Evolutionary conservation across 2,113 vertebrate species (phyloP).

Genomic region (Herpetotheres cachinnans): DNA sequence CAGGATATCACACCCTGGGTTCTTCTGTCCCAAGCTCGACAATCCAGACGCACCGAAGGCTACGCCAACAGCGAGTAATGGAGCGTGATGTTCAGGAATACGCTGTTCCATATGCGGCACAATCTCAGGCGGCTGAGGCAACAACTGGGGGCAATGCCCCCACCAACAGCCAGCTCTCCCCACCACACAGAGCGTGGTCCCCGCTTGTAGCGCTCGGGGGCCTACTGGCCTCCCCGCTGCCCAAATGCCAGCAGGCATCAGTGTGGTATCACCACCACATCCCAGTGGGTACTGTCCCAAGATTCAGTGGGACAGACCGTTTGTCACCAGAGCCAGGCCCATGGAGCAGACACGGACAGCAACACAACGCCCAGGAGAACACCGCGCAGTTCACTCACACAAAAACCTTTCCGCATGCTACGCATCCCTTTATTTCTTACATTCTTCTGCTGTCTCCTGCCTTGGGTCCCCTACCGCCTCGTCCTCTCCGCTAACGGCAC

Average conservation of each 20-base stretch:
- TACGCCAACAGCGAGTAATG: background rate
- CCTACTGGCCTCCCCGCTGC: background rate
- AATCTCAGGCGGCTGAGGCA: background rate
- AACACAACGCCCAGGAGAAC: background rate
- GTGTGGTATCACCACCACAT: background rate
- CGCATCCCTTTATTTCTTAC: background rate
- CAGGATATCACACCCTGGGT: background rate
- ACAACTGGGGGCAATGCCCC: rapidly evolving
- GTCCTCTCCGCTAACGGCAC: background rate
- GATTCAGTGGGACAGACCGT: rapidly evolving
- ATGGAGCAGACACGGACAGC: rapidly evolving
- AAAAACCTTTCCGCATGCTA: background rate
- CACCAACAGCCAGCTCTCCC: rapidly evolving
- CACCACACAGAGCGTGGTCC: rapidly evolving
- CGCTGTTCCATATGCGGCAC: rapidly evolving
- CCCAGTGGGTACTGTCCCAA: rapidly evolving
- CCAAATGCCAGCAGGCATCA: background rate
- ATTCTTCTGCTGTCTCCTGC: background rate
- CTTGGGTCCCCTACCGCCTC: background rate
- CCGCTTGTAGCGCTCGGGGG: rapidly evolving
- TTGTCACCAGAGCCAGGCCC: background rate
- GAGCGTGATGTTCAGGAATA: background rate
- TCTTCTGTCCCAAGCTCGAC: background rate
- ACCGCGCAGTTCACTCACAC: rapidly evolving
- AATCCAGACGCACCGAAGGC: rapidly evolving